Base-by-base conservation (phyloP, 1,140 invertebrate species). In the Hermetia illucens region DNA sequence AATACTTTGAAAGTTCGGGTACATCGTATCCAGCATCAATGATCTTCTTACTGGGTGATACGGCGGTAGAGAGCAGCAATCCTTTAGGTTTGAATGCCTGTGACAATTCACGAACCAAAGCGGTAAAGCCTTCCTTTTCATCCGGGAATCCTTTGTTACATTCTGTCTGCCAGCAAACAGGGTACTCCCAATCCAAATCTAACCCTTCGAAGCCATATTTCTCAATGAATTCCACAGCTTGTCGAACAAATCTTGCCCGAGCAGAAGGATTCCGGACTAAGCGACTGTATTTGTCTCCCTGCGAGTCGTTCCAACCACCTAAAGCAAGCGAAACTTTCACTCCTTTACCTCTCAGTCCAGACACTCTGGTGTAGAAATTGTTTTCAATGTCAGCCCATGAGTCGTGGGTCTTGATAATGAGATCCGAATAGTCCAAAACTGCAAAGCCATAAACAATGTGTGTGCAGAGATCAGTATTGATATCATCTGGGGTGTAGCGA, bases 391-490 rank as follows among this genome's bases (percentile, higher is more conserved):
- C 86, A 1, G 85, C 82, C 85, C 86, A 90, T 3, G 83, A 78
- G 59, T 91, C 88, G 50, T 88, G 84, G 1, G 82, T 75, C 46
- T 77, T 82, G 21, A 91, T 77, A 1, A 71, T 68, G 0, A 90
- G 60, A 9, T 79, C 74, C 0, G 82, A 76, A 36, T 74, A 74
- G 45, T 89, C 82, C 16, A 92, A 55, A 2, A 89, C 84, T 2
- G 86, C 88, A 53, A 93, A 94, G 17, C 88, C 88, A 50, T 93
- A 93, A 1, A 93, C 75, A 34, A 94, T 79, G 50, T 94, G 90
- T 0, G 89, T 92, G 51, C 89, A 94, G 0, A 94, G 66, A 24
- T 75, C 73, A 1, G 81, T 69, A 53, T 93, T 82, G 16, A 93
- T 90, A 45, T 89, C 72, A 51, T 86, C 82, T 1, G 87, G 87